phyloP scores from a whole-genome alignment of 2,113 vertebrate species.

The Zingel zingel region DNA sequence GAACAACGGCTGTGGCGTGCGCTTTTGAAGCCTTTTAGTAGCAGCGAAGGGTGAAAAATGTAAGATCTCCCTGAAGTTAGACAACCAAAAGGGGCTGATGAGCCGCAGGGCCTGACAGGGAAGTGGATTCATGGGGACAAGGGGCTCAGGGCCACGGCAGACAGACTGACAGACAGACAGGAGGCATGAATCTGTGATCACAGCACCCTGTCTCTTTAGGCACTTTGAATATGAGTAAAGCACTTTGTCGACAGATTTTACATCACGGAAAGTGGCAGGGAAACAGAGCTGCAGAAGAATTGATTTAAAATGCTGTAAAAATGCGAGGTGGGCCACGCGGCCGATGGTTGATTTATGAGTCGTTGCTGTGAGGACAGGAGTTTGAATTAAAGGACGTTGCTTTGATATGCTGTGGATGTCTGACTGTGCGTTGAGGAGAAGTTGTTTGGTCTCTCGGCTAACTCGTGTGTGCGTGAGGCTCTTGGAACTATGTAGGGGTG shows the following conservation, averaged over 20 bases:
- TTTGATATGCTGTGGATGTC: neutral
- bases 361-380: slow-evolving; percentile 20
- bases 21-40: slow-evolving; percentile 49
- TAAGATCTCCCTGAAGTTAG: slow-evolving; percentile 57
- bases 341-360: slow-evolving; percentile 57
- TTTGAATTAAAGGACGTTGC: slow-evolving; percentile 12
- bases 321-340: slow-evolving; percentile 37
- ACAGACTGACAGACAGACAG: slow-evolving; percentile 44
- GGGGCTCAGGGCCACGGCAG: slow-evolving; percentile 38
- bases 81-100: slow-evolving; percentile 57
- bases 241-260: slow-evolving; percentile 50
- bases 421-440: slow-evolving; percentile 19
- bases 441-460: slow-evolving; percentile 5
- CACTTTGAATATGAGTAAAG: slow-evolving; percentile 51
- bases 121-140: slow-evolving; percentile 55
- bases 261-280: slow-evolving; percentile 42
- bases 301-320: slow-evolving; percentile 59
- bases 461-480: neutral
- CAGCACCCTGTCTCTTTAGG: slow-evolving; percentile 40
- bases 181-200: slow-evolving; percentile 62
- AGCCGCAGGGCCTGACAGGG: slow-evolving; percentile 56
- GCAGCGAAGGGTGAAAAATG: slow-evolving; percentile 31
- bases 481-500: neutral
- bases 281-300: slow-evolving; percentile 44
- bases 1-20: slow-evolving; percentile 11